phyloP scores from a whole-genome alignment of 2,797 vertebrate species.

The Crocodylus rhombifer region DNA sequence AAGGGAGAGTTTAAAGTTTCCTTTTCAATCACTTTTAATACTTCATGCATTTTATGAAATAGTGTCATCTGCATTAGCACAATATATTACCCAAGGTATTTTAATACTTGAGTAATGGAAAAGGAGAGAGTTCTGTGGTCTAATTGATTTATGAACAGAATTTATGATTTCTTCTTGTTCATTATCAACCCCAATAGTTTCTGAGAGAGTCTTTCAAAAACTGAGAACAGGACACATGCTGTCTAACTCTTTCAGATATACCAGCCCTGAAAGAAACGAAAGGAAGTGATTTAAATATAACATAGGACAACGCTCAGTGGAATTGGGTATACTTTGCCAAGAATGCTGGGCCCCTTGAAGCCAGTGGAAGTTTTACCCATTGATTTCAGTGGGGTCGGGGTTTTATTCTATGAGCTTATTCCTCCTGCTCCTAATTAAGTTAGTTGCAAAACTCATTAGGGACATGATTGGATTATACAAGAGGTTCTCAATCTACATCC shows the following conservation, averaged over 20 bases:
- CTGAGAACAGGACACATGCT: conserved; percentile 13
- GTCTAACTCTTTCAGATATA: conserved; percentile 36
- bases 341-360: not conserved
- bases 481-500: not conserved
- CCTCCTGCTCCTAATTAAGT: not conserved
- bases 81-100: not conserved
- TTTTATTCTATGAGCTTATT: conserved; percentile 1
- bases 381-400: conserved; percentile 26
- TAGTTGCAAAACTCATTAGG: not conserved
- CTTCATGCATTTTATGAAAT: not conserved
- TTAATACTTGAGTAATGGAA: conserved; percentile 30
- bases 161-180: conserved; percentile 12
- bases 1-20: conserved; percentile 27
- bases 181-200: conserved; percentile 32
- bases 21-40: conserved; percentile 30
- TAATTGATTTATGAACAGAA: conserved; percentile 40
- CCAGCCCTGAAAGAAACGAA: conserved; percentile 32
- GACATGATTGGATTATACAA: not conserved
- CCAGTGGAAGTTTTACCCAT: not conserved
- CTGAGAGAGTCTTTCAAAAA: conserved; percentile 47
- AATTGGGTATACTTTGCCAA: conserved; percentile 10
- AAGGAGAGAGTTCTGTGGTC: conserved; percentile 21
- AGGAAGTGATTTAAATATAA: conserved; percentile 41
- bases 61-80: not conserved
- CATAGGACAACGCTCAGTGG: not conserved